Evolutionary conservation across 2,888 invertebrate genomes (phyloP).

Genomic region (Tiliacea citrago): DNA sequence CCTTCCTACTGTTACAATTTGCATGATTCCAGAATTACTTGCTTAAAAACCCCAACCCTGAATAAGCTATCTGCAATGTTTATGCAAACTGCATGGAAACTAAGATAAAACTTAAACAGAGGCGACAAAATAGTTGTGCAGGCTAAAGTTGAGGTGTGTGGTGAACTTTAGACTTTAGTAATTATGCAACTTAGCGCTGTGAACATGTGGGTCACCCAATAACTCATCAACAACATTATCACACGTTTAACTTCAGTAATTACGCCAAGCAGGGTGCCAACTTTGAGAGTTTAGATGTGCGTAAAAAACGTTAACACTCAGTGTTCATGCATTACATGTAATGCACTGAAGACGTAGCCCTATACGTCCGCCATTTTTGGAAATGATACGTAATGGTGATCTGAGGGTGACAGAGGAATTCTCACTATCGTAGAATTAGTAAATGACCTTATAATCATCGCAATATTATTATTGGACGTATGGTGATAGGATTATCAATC

Average conservation of each 20-base stretch:
- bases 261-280: constrained; percentile 20
- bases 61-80: constrained; percentile 7
- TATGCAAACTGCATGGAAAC: constrained; percentile 5
- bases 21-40: not conserved
- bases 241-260: constrained; percentile 47
- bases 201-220: constrained; percentile 57
- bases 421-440: too few relatives aligned
- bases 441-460: too few relatives aligned
- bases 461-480: too few relatives aligned
- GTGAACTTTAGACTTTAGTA: constrained; percentile 47
- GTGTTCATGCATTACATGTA: too few relatives aligned
- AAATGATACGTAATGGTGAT: too few relatives aligned
- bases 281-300: constrained; percentile 15
- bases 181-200: constrained; percentile 55
- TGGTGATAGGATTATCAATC: too few relatives aligned
- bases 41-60: constrained; percentile 14
- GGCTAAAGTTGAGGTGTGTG: constrained; percentile 34
- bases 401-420: too few relatives aligned
- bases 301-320: constrained; percentile 3
- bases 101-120: constrained; percentile 33
- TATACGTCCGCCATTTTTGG: too few relatives aligned
- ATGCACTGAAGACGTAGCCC: too few relatives aligned
- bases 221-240: constrained; percentile 57
- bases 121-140: constrained; percentile 27
- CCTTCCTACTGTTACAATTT: constrained; percentile 6